Evolutionary conservation across 2,888 invertebrate species (phyloP).

Genomic region (Doris montereyensis): DNA sequence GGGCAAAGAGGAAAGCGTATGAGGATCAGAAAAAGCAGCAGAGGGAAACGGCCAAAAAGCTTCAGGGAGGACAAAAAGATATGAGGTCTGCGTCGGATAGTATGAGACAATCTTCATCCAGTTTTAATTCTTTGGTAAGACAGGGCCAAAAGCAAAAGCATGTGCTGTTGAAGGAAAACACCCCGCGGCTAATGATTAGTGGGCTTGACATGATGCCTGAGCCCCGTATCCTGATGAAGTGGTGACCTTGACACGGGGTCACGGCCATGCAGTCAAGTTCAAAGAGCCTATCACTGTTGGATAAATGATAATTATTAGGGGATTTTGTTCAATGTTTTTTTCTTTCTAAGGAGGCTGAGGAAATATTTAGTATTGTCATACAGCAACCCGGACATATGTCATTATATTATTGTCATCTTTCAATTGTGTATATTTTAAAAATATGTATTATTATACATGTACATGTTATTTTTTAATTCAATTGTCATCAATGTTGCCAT

Average conservation of each 20-base stretch:
- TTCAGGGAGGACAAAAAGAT: background rate
- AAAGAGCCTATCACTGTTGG: constrained; percentile 25
- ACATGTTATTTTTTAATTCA: no score
- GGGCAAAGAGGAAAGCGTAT: background rate
- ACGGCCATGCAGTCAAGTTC: constrained; percentile 11
- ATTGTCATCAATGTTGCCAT: no score
- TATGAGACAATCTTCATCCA: background rate
- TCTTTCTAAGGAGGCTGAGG: no score
- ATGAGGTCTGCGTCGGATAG: background rate
- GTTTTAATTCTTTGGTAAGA: background rate
- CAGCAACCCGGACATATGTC: no score
- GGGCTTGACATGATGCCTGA: constrained; percentile 26
- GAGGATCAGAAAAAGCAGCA: background rate
- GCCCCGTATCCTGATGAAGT: background rate
- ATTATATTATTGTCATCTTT: no score
- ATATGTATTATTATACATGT: no score
- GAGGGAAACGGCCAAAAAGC: background rate
- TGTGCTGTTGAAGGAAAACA: background rate
- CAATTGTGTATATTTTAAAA: no score
- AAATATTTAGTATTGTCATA: no score
- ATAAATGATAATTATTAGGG: background rate
- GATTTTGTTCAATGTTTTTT: no score
- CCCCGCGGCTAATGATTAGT: constrained; percentile 13
- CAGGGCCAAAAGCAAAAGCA: background rate
- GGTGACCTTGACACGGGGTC: background rate